phyloP scores from a whole-genome alignment of 2,797 vertebrate genomes.

The Heliangelus exortis region DNA sequence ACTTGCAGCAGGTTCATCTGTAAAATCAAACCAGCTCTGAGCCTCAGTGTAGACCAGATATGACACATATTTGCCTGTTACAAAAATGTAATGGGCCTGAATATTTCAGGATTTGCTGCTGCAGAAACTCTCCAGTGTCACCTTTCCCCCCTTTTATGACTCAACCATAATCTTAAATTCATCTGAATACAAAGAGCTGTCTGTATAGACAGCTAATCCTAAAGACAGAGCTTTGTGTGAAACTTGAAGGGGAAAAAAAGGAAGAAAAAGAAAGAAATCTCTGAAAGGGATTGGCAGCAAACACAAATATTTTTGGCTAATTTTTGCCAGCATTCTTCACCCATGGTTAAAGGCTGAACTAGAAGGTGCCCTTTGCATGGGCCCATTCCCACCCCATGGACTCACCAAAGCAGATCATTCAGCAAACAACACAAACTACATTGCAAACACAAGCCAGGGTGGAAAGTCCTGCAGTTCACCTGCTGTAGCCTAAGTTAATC shows the following conservation, averaged over 20 bases:
- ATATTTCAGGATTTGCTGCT: slow-evolving; percentile 53
- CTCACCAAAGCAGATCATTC: background rate
- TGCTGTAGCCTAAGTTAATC: background rate
- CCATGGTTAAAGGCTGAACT: background rate
- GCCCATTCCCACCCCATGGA: background rate
- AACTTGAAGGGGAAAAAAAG: slow-evolving; percentile 13
- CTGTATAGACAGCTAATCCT: slow-evolving; percentile 72
- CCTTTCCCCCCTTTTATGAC: slow-evolving; percentile 63
- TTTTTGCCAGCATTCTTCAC: slow-evolving; percentile 33
- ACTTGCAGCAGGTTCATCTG: background rate
- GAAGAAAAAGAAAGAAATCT: slow-evolving; percentile 21
- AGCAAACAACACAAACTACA: background rate
- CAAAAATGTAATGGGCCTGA: background rate
- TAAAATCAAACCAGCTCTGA: background rate
- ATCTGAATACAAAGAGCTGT: slow-evolving; percentile 76
- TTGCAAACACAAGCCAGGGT: background rate
- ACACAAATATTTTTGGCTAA: slow-evolving; percentile 43
- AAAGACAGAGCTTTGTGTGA: slow-evolving; percentile 72
- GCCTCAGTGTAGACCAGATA: background rate
- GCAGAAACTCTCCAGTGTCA: slow-evolving; percentile 56
- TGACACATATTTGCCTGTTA: slow-evolving; percentile 48
- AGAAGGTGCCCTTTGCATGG: background rate
- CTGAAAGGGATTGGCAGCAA: slow-evolving; percentile 55
- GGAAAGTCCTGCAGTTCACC: background rate
- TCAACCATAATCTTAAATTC: slow-evolving; percentile 69